Percentiles rank a stretch among this genome's conserved stretches.
These are phyloP conservation scores for Gymnothorax javanicus DNA, from an alignment of 2,797 vertebrate species.

Conservation along the genomic window DNA sequence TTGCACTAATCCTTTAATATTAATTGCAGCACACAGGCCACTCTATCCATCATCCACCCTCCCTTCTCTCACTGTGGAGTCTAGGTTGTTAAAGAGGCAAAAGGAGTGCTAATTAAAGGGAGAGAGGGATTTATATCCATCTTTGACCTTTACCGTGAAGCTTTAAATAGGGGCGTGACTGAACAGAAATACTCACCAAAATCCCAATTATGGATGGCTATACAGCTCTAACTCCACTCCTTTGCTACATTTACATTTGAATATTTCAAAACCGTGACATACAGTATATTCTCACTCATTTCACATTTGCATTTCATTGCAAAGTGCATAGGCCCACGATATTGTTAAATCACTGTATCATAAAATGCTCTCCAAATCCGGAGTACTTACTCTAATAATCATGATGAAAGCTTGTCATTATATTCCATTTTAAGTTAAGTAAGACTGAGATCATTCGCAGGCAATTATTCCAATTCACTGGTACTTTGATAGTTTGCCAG, in stretches of 20 bases:
- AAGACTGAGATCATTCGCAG: neutral
- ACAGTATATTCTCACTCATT: neutral
- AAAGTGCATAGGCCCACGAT: too few relatives aligned
- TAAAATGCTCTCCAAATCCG: neutral
- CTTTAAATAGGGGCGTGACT: slow-evolving; percentile 47
- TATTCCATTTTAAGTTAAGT: neutral
- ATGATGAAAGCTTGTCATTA: neutral
- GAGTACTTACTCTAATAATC: neutral
- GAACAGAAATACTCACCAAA: slow-evolving; percentile 38
- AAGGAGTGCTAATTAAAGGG: slow-evolving; percentile 42
- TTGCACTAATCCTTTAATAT: slow-evolving; percentile 36
- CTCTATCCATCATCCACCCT: slow-evolving; percentile 23
- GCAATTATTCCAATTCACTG: neutral
- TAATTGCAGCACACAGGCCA: slow-evolving; percentile 35
- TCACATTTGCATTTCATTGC: neutral
- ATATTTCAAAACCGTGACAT: neutral
- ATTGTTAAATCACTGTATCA: neutral
- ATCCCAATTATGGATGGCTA: slow-evolving; percentile 50
- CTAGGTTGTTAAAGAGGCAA: slow-evolving; percentile 7
- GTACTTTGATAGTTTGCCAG: neutral
- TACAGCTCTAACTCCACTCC: slow-evolving; percentile 28
- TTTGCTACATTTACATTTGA: neutral
- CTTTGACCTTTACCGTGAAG: slow-evolving; percentile 47
- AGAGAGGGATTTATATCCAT: slow-evolving; percentile 39
- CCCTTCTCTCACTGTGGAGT: slow-evolving; percentile 21